Conservation (phyloP, 2,888 invertebrate species). For the Paralinhomoeus sp. region DNA sequence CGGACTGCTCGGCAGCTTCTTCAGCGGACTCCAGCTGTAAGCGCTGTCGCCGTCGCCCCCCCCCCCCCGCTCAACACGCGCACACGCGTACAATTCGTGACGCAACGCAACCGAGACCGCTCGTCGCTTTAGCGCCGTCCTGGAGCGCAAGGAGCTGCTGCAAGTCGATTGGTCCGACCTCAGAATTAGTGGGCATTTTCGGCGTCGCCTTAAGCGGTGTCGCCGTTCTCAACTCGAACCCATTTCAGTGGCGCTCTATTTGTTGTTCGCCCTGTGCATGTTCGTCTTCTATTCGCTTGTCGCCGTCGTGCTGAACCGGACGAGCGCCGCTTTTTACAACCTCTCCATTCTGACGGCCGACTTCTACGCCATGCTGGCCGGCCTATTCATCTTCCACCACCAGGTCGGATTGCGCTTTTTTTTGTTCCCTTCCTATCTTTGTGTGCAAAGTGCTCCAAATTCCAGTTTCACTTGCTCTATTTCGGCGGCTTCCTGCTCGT, state of each 20-base stretch:
- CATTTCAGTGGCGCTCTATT: conserved; percentile 11
- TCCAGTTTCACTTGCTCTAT: conserved; percentile 58
- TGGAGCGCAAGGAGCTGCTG: conserved; percentile 47
- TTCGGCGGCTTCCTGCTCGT: conserved; percentile 54
- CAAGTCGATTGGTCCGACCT: conserved; percentile 38
- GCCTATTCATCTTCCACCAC: conserved; percentile 54
- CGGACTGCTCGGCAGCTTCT: conserved; percentile 52
- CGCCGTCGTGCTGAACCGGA: conserved; percentile 37
- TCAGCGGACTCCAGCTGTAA: conserved; percentile 49
- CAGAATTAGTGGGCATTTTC: background rate
- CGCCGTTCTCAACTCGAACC: background rate
- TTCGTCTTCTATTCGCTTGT: conserved; percentile 52
- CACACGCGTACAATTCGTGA: too few relatives aligned
- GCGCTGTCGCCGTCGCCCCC: conserved; percentile 2
- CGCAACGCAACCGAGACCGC: too few relatives aligned
- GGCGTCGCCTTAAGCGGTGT: too few relatives aligned
- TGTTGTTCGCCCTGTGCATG: conserved; percentile 43
- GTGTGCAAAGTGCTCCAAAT: conserved; percentile 8
- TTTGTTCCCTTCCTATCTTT: background rate
- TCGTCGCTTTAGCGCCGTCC: conserved; percentile 30
- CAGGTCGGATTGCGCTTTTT: conserved; percentile 36
- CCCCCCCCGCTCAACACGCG: too few relatives aligned
- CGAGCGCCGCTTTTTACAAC: conserved; percentile 55
- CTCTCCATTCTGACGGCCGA: conserved; percentile 56
- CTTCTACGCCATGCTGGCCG: conserved; percentile 56